A percentile compares a stretch with the other conserved stretches of the same genome.
Evolutionary conservation across 2,888 invertebrate genomes (phyloP).

Genomic region (Ennomos quercinarius): DNA sequence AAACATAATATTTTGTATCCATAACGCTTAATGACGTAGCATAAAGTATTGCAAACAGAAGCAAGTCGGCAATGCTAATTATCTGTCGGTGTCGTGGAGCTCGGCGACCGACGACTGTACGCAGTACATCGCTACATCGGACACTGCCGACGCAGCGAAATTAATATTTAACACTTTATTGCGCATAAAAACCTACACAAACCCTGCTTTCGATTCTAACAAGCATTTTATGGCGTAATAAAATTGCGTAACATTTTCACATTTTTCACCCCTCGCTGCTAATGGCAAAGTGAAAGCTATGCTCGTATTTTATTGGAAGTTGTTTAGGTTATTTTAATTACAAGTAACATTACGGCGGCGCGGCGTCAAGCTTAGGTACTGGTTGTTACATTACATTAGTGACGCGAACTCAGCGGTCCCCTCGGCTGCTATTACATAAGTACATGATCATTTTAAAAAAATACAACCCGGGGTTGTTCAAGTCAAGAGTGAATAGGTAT

Average conservation of each 20-base stretch:
- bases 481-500: too few relatives aligned
- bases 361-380: not conserved
- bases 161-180: slow-evolving; percentile 50
- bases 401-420: not conserved
- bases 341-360: slow-evolving; percentile 36
- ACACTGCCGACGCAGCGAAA: slow-evolving; percentile 27
- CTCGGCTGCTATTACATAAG: too few relatives aligned
- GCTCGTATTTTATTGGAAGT: slow-evolving; percentile 51
- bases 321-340: slow-evolving; percentile 44
- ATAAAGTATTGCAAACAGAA: slow-evolving; percentile 11
- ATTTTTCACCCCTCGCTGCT: slow-evolving; percentile 45
- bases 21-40: not conserved
- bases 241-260: slow-evolving; percentile 48
- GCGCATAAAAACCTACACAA: slow-evolving; percentile 43
- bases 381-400: slow-evolving; percentile 14
- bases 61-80: not conserved
- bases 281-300: slow-evolving; percentile 46
- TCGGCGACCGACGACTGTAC: too few relatives aligned
- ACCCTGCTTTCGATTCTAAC: slow-evolving; percentile 46
- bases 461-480: too few relatives aligned
- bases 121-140: too few relatives aligned
- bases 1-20: not conserved
- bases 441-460: too few relatives aligned
- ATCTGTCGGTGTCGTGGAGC: too few relatives aligned
- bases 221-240: slow-evolving; percentile 53